Base-by-base conservation (phyloP, 1,140 invertebrate genomes). In the Lethrus apterus region DNA sequence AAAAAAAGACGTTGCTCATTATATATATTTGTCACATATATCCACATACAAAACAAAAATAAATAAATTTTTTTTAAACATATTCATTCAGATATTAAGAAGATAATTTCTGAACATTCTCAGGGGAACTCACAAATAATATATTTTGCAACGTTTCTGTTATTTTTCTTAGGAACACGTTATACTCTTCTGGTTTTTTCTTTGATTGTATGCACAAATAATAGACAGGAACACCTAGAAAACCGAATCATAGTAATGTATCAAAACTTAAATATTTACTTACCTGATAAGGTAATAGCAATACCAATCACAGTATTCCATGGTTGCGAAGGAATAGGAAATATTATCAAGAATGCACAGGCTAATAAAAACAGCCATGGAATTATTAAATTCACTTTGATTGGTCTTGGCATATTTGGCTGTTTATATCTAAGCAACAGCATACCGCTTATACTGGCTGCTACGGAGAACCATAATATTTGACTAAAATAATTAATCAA, bases 221-320 rank as follows among this genome's bases (percentile, higher is more conserved):
- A 65, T 96, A 98, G 1, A 96, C 83, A 3, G 93, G 93, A 50
- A 97, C 80, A 7, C 92, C 93, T 61, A 49, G 11, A 41, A 46
- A 20, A 18, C 9, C 4, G 8, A 34, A 40, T 40, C 23, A 40
- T 10, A 40, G 11, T n/a, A 1, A 40, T 5, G 23, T 40, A n/a
- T 14, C 7, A 11, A 13, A 1, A 24, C 14, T 4, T 3, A 29
- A 9, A 17, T 1, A 21, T 3, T 34, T 42, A 47, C 15, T 48
- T 55, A 64, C 63, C 63, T 11, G 89, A 85, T 2, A 85, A 59
- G 13, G 93, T 88, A 18, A 98, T 89, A 5, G 72, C 71, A 2
- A 86, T 65, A 9, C 91, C 92, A 41, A 95, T 80, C 0, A 85
- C 81, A 10, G 89, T 85, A 69, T 93, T 89, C 59, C 64, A 77